These are phyloP conservation scores for Heteromormyrus szaboi DNA, from an alignment of 2,797 vertebrate species.

Conservation along the genomic window DNA sequence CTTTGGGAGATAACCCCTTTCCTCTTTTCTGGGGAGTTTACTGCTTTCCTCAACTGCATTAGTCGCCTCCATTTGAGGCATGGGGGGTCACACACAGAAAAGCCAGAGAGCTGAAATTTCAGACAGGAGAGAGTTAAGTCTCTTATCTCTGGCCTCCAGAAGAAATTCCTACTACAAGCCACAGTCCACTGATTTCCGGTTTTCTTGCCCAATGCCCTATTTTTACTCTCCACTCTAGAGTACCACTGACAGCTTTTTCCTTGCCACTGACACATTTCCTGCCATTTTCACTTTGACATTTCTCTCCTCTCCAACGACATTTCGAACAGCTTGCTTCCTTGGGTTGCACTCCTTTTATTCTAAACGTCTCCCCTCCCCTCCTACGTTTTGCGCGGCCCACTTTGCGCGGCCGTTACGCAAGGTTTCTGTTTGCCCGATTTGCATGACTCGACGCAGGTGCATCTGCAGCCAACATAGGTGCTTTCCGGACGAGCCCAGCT, in stretches of 20 bases:
- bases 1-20: constrained; percentile 5
- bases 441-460: not conserved
- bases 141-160: constrained; percentile 89
- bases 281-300: constrained; percentile 70
- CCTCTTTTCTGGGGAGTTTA: constrained; percentile 11
- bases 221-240: constrained; percentile 83
- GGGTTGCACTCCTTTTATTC: constrained; percentile 20
- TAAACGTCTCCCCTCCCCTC: constrained; percentile 17
- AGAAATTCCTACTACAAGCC: constrained; percentile 88
- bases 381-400: not conserved
- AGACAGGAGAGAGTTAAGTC: constrained; percentile 79
- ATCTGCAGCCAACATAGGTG: not conserved
- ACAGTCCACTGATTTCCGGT: constrained; percentile 85
- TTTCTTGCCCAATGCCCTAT: constrained; percentile 91
- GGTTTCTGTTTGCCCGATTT: not conserved
- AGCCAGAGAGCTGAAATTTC: constrained; percentile 39
- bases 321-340: constrained; percentile 47
- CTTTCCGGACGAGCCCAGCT: not conserved
- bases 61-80: not conserved
- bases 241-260: constrained; percentile 90
- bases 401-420: not conserved
- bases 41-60: not conserved
- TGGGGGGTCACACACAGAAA: constrained; percentile 34
- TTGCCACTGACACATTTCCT: constrained; percentile 76
- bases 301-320: constrained; percentile 50